Conservation (phyloP, 2,797 vertebrate species). For the Eleutherodactylus coqui region DNA sequence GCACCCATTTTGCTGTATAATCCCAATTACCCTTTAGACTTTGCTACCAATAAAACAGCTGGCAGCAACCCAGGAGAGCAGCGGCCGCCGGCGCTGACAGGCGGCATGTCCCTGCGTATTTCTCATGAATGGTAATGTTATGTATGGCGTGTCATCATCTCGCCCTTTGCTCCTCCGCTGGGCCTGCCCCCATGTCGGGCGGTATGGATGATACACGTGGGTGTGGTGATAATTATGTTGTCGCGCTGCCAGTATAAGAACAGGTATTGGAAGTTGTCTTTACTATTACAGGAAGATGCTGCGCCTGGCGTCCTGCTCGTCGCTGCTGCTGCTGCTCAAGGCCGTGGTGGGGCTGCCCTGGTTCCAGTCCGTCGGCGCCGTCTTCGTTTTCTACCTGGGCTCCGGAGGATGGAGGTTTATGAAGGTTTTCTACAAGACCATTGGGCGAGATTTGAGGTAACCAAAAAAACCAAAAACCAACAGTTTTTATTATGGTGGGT, state of each 20-base stretch:
- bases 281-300: slow-evolving; percentile 78
- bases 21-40: not conserved
- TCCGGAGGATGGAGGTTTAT: slow-evolving; percentile 90
- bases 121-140: not conserved
- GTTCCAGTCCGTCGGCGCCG: slow-evolving; percentile 84
- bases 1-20: too few relatives aligned
- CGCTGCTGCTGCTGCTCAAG: slow-evolving; percentile 83
- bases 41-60: not conserved
- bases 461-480: slow-evolving; percentile 67
- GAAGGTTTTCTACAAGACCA: slow-evolving; percentile 85
- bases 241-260: not conserved
- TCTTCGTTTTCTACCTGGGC: slow-evolving; percentile 88
- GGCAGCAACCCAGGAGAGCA: not conserved
- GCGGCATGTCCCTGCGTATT: not conserved
- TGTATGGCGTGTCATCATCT: too few relatives aligned
- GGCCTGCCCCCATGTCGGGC: not conserved
- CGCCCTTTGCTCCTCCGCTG: too few relatives aligned
- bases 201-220: not conserved
- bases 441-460: slow-evolving; percentile 90
- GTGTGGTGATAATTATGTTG: not conserved
- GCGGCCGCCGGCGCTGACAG: not conserved
- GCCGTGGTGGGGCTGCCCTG: slow-evolving; percentile 86
- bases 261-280: slow-evolving; percentile 2
- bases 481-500: too few relatives aligned
- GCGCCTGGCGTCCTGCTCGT: slow-evolving; percentile 82